phyloP scores from a whole-genome alignment of 2,797 vertebrate species.

The Ptychobarbus kaznakovi region DNA sequence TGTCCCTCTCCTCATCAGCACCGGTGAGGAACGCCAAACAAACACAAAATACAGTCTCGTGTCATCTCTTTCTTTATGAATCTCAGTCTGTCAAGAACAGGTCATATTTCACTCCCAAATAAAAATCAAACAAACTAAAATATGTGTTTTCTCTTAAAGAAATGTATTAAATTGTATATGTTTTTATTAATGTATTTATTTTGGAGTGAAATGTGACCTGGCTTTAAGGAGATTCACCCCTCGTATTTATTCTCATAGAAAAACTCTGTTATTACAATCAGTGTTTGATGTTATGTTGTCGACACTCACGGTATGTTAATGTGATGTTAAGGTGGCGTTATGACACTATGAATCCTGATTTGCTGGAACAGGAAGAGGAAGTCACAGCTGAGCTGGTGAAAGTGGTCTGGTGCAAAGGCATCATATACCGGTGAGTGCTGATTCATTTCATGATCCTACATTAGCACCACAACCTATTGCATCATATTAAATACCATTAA shows the following conservation, averaged over 20 bases:
- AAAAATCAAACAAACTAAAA: not conserved
- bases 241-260: not conserved
- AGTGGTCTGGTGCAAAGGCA: constrained; percentile 82
- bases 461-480: not conserved
- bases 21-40: constrained; percentile 72
- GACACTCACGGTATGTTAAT: not conserved
- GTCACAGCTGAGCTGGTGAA: constrained; percentile 80
- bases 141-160: no score
- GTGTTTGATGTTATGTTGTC: not conserved
- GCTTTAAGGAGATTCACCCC: not conserved
- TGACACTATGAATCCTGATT: constrained; percentile 65
- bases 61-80: not conserved
- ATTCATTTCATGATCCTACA: not conserved
- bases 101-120: not conserved
- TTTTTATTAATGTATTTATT: not conserved
- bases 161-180: no score
- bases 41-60: not conserved
- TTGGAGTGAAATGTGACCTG: not conserved
- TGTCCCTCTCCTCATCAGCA: constrained; percentile 87
- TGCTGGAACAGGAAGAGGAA: constrained; percentile 64
- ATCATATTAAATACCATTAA: not conserved
- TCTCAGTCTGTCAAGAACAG: not conserved
- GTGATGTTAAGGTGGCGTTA: constrained; percentile 80
- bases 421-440: constrained; percentile 83
- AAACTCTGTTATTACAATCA: not conserved